Base-by-base conservation (phyloP, 1,140 invertebrate species). In the Listronotus oregonensis region DNA sequence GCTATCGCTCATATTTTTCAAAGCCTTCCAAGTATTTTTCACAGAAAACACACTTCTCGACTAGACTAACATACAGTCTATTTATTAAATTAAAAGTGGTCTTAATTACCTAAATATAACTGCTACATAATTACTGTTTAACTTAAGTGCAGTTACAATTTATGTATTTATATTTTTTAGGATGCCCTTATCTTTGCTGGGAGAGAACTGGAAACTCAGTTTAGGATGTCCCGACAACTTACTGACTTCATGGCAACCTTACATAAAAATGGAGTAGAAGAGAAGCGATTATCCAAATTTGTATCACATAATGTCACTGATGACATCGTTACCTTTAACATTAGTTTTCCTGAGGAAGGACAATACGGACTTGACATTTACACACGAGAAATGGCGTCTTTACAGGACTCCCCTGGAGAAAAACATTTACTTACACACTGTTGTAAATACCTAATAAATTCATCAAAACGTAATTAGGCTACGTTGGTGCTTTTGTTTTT, bases 371-470 rank as follows among this genome's bases (percentile, higher is more conserved):
- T 99, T 68, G 97, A 99, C 80, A 93, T 99, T 66, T 99, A 98
- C 80, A 98, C 97, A 0, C 84, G 96, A 51, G 96, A 98, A 80
- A 83, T 88, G 73, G 86, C 85, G 10, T 83, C 83, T 1, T 80
- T 84, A 10, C 84, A 87, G 31, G 86, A 90, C 50, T 83, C 84
- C 10, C 85, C 87, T 11, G 91, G 90, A 43, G 93, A 95, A 77
- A 97, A 96, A 77, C 94, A 97, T 81, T 85, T 98, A 11, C 85
- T 99, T 47, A 98, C 97, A 8, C 97, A 99, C 78, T 98, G 96
- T 80, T 99, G 96, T 86, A 99, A 99, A 85, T 99, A 98, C 82
- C 87, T 98, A 76, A 95, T 98, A 71, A 98, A 98, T 80, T 94
- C 92, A 70, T 94, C 92, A 69, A 93, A 93, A 79, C 84, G 90